phyloP scores from a whole-genome alignment of 2,888 invertebrate species.

The Ophonus ardosiacus region DNA sequence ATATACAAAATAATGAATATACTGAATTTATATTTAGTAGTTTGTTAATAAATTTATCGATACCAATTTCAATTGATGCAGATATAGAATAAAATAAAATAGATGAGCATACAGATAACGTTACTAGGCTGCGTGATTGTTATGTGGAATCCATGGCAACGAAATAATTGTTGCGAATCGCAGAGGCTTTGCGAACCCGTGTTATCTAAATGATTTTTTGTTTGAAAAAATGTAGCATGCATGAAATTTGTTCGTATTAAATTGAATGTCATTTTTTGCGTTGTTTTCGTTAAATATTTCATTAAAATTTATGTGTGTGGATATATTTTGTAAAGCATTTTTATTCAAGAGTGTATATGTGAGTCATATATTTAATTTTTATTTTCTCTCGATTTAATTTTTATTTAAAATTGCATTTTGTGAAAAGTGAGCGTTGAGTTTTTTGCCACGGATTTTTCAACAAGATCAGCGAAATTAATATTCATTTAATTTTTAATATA shows the following conservation, averaged over 20 bases:
- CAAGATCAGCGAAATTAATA: slow-evolving; percentile 43
- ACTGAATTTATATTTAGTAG: too few relatives aligned
- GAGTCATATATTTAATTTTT: slow-evolving; percentile 45
- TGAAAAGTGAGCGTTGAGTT: slow-evolving; percentile 19
- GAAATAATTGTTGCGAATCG: slow-evolving; percentile 29
- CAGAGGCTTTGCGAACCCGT: neutral
- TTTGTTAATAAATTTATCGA: too few relatives aligned
- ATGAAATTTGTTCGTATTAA: slow-evolving; percentile 51
- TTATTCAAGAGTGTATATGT: slow-evolving; percentile 33
- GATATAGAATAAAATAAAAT: neutral
- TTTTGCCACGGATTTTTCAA: slow-evolving; percentile 25
- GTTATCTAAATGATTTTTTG: slow-evolving; percentile 51
- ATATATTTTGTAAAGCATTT: slow-evolving; percentile 41
- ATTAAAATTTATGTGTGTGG: slow-evolving; percentile 50
- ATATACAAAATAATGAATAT: too few relatives aligned
- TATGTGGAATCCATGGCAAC: slow-evolving; percentile 22
- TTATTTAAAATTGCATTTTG: slow-evolving; percentile 46
- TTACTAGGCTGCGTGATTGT: neutral
- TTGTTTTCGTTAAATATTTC: slow-evolving; percentile 51
- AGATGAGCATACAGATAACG: neutral
- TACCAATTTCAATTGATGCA: neutral
- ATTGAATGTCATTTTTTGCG: slow-evolving; percentile 50
- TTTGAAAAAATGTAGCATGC: slow-evolving; percentile 49
- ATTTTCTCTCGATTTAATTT: slow-evolving; percentile 43
- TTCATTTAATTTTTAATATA: slow-evolving; percentile 27